Conservation (phyloP, 2,797 vertebrate species). For the Eremophila alpestris region DNA sequence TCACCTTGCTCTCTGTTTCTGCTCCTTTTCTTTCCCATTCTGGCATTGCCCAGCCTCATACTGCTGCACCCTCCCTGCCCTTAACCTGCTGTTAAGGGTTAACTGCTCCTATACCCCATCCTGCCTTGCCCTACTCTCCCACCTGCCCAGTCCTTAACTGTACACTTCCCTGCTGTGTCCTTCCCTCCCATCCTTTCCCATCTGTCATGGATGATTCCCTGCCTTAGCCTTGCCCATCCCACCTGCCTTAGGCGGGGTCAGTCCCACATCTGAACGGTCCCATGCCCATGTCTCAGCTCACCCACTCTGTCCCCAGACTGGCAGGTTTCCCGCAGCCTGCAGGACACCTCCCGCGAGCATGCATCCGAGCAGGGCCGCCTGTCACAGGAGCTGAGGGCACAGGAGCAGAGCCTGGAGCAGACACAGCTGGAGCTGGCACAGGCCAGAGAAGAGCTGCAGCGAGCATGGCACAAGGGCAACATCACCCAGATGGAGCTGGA, state of each 20-base stretch:
- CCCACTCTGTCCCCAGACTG: background rate
- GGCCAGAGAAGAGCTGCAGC: background rate
- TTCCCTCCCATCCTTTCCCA: background rate
- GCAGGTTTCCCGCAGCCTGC: background rate
- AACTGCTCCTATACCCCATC: background rate
- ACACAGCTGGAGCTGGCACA: background rate
- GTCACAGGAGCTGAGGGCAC: background rate
- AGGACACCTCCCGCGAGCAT: background rate
- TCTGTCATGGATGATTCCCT: background rate
- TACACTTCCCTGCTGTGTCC: background rate
- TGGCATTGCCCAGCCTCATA: accelerated
- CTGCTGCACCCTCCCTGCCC: background rate
- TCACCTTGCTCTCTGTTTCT: accelerated
- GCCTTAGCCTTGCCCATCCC: background rate
- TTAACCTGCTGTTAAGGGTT: background rate
- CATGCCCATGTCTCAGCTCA: accelerated
- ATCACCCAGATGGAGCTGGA: background rate
- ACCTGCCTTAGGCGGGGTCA: background rate
- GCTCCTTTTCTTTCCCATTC: background rate
- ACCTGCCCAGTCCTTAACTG: accelerated
- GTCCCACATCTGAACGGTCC: accelerated
- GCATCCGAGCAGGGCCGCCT: constrained; percentile 5
- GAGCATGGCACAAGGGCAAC: background rate
- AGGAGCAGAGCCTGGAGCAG: background rate
- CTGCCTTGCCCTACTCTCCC: background rate